phyloP scores from a whole-genome alignment of 2,113 vertebrate genomes.

The Lophotis ruficrista region DNA sequence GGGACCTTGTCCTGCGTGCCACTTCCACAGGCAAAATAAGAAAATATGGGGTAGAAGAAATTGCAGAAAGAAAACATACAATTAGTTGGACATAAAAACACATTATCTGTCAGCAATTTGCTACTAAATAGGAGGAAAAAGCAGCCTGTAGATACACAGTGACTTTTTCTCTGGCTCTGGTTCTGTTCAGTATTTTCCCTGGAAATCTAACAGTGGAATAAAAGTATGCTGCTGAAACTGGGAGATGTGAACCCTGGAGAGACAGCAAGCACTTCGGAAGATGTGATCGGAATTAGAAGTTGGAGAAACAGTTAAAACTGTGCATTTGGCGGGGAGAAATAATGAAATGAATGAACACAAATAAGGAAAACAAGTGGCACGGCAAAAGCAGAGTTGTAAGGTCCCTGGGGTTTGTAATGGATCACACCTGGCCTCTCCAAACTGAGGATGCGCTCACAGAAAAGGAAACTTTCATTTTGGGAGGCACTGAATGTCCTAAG shows the following conservation, averaged over 20 bases:
- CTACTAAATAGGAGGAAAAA: background rate
- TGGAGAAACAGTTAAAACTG: background rate
- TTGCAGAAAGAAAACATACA: background rate
- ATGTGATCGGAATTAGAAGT: background rate
- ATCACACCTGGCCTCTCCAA: background rate
- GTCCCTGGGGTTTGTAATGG: background rate
- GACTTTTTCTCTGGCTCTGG: background rate
- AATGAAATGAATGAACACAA: background rate
- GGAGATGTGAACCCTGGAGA: background rate
- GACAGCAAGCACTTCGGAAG: background rate
- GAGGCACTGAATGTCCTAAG: background rate
- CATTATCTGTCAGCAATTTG: background rate
- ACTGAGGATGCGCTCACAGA: background rate
- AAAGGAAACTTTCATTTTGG: background rate
- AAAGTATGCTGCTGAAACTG: background rate
- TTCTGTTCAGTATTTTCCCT: background rate
- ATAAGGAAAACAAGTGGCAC: background rate
- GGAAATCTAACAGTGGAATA: background rate
- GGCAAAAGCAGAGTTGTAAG: background rate
- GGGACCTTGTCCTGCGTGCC: background rate
- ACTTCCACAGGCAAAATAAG: accelerated
- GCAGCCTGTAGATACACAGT: background rate
- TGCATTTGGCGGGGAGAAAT: background rate
- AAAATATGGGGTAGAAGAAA: background rate
- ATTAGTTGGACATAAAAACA: background rate